A percentile compares a stretch with the other conserved stretches of the same genome.
Conservation (phyloP, 2,888 invertebrate genomes). For the Herminia tarsipennalis region DNA sequence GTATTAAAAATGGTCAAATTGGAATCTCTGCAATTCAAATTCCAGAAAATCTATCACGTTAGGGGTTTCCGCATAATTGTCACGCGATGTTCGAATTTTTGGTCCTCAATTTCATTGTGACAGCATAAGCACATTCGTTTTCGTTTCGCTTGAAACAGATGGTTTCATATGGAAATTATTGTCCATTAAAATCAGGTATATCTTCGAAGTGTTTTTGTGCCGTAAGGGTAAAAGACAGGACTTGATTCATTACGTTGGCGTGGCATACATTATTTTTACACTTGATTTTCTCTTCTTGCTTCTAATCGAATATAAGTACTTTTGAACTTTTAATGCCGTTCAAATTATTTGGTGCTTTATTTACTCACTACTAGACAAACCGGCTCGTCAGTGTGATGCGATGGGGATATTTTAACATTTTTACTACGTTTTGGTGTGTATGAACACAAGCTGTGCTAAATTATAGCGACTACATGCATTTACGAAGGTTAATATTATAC, state of each 20-base stretch:
- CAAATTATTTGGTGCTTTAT: no score
- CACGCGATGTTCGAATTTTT: slow-evolving; percentile 55
- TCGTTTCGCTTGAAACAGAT: slow-evolving; percentile 20
- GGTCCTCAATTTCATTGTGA: slow-evolving; percentile 24
- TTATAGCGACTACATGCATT: no score
- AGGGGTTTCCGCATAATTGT: slow-evolving; percentile 49
- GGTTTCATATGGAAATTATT: slow-evolving; percentile 29
- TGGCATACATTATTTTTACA: no score
- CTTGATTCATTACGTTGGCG: no score
- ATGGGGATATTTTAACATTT: no score
- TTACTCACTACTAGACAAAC: no score
- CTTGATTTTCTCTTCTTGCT: no score
- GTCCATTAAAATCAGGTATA: slow-evolving; percentile 11
- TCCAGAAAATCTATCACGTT: slow-evolving; percentile 43
- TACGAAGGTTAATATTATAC: no score
- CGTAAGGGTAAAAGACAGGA: background rate
- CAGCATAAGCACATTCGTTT: slow-evolving; percentile 30
- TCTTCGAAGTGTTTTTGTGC: slow-evolving; percentile 16
- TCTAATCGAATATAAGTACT: no score
- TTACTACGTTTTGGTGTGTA: slow-evolving; percentile 47
- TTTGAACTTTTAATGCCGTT: no score
- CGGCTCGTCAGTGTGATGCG: no score
- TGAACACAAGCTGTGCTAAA: no score
- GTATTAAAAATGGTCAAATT: slow-evolving; percentile 38
- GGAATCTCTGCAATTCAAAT: slow-evolving; percentile 65